Evolutionary conservation across 2,113 vertebrate genomes (phyloP).

Genomic region (Eleginops maclovinus): DNA sequence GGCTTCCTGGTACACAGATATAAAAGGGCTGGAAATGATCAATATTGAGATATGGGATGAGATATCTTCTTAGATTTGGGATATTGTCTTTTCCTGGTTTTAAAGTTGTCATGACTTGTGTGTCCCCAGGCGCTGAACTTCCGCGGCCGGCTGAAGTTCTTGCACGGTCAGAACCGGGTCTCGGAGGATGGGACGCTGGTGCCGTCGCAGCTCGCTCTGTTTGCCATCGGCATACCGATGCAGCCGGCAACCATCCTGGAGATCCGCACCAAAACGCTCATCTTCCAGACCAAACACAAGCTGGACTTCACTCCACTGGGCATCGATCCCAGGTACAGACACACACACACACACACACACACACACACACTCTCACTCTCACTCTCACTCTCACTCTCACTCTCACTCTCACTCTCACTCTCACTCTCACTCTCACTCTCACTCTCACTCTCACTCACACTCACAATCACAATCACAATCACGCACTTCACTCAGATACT

Average conservation of each 20-base stretch:
- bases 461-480: no score
- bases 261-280: constrained; percentile 81
- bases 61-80: no score
- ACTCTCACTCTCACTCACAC: neutral
- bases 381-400: no score
- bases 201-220: constrained; percentile 80
- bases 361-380: no score
- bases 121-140: constrained; percentile 81
- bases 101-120: no score
- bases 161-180: constrained; percentile 78
- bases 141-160: constrained; percentile 80
- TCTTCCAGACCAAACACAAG: constrained; percentile 87
- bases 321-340: constrained; percentile 78
- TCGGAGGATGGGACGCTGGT: constrained; percentile 62
- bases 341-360: no score
- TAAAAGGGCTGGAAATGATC: no score
- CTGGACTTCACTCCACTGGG: constrained; percentile 84
- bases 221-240: constrained; percentile 77
- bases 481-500: neutral
- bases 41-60: no score
- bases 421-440: neutral
- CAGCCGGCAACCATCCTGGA: constrained; percentile 84
- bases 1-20: constrained; percentile 88
- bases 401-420: neutral
- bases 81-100: no score